Conservation (phyloP, 2,888 invertebrate genomes). For the Yponomeuta plumbellus region DNA sequence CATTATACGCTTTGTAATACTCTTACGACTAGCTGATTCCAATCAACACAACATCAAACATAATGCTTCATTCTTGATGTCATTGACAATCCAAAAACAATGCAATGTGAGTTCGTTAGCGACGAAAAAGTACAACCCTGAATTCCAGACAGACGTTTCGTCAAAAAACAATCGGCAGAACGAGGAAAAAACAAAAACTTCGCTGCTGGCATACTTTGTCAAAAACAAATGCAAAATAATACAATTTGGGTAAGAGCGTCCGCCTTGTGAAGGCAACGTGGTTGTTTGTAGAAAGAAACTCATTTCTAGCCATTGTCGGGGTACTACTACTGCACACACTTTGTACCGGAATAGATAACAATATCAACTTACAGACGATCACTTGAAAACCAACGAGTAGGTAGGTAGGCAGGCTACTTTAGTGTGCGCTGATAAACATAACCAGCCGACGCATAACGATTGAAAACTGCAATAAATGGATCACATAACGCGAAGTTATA, state of each 20-base stretch:
- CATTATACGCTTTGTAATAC: neutral
- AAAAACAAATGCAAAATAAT: conserved; percentile 75
- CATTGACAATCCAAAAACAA: conserved; percentile 6
- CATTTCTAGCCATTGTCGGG: conserved; percentile 38
- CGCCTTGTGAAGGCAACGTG: conserved; percentile 34
- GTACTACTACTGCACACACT: neutral
- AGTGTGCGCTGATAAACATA: no score
- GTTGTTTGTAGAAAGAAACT: conserved; percentile 54
- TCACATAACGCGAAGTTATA: no score
- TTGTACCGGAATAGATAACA: neutral
- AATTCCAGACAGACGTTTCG: conserved; percentile 26
- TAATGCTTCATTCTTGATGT: neutral
- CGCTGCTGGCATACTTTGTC: conserved; percentile 53
- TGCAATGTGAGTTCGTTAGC: neutral
- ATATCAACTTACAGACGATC: neutral
- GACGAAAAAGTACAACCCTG: neutral
- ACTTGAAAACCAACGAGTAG: no score
- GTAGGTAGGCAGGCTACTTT: no score
- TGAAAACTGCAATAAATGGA: no score
- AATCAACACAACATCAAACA: neutral
- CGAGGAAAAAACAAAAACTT: conserved; percentile 28
- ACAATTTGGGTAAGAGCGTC: conserved; percentile 68
- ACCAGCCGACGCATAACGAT: no score
- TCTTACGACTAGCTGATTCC: neutral
- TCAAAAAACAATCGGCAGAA: conserved; percentile 28